phyloP scores from a whole-genome alignment of 2,797 vertebrate species.

The Notolabrus celidotus region DNA sequence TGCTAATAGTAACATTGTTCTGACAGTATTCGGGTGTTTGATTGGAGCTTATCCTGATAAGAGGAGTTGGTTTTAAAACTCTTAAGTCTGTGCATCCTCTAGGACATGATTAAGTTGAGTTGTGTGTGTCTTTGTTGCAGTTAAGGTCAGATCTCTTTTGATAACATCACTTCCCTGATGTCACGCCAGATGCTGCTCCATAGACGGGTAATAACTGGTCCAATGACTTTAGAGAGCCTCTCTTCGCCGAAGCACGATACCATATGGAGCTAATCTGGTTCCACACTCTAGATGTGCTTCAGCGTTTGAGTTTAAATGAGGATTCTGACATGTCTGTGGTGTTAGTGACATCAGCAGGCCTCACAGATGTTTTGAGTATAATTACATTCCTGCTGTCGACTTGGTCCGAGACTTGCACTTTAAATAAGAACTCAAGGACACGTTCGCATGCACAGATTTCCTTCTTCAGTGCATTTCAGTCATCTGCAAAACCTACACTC shows the following conservation, averaged over 20 bases:
- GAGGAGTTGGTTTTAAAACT: too few relatives aligned
- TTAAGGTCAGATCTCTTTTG: neutral
- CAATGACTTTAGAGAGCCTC: conserved; percentile 32
- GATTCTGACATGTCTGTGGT: conserved; percentile 31
- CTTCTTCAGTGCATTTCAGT: too few relatives aligned
- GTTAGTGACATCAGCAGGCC: conserved; percentile 17
- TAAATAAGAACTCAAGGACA: neutral
- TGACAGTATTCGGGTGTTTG: too few relatives aligned
- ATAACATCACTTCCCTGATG: conserved; percentile 4
- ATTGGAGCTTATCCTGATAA: too few relatives aligned
- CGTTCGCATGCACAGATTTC: too few relatives aligned
- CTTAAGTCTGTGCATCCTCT: too few relatives aligned
- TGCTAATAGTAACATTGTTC: too few relatives aligned
- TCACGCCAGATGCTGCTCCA: conserved; percentile 27
- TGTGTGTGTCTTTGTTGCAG: neutral
- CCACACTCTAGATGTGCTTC: conserved; percentile 22
- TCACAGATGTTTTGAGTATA: conserved; percentile 27
- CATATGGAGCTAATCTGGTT: conserved; percentile 48
- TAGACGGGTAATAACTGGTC: conserved; percentile 16
- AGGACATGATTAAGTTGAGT: neutral
- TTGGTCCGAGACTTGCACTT: neutral
- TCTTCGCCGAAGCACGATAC: conserved; percentile 26
- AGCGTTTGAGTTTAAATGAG: conserved; percentile 21
- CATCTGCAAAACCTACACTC: too few relatives aligned
- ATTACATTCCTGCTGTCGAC: neutral